These are phyloP conservation scores for Rhinichthys osculus DNA, from an alignment of 2,797 vertebrate species.

Conservation along the genomic window DNA sequence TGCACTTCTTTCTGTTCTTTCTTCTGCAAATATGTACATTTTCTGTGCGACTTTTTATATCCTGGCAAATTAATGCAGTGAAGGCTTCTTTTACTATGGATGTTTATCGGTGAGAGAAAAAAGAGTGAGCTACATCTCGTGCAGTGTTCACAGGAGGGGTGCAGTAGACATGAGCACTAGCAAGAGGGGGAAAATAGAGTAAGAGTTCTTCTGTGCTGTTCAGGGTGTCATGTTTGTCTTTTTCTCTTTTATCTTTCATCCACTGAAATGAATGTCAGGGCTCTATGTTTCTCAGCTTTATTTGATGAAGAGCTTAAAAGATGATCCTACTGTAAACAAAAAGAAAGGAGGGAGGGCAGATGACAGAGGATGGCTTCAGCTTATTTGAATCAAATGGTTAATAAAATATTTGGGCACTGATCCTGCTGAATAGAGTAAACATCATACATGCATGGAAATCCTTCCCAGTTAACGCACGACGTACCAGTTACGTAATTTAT, in stretches of 20 bases:
- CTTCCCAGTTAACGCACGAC: background rate
- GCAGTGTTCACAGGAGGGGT: conserved; percentile 25
- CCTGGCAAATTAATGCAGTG: background rate
- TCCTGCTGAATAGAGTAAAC: background rate
- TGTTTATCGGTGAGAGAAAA: background rate
- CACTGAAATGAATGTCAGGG: conserved; percentile 10
- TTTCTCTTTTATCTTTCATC: conserved; percentile 30
- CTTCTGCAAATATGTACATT: background rate
- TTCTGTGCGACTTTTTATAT: background rate
- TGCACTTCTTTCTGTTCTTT: background rate
- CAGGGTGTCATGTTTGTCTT: conserved; percentile 26
- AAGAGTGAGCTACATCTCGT: conserved; percentile 3
- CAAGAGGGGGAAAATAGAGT: background rate
- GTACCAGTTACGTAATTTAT: background rate
- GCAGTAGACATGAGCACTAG: conserved; percentile 7
- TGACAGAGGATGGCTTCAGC: background rate
- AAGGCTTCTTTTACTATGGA: background rate
- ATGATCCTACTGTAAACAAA: background rate
- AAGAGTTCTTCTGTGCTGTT: conserved; percentile 12
- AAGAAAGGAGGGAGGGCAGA: background rate
- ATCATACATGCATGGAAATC: background rate
- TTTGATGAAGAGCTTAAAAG: background rate
- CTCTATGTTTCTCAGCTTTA: conserved; percentile 18
- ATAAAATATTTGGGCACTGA: background rate
- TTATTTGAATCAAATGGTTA: background rate